Evolutionary conservation across 2,113 vertebrate genomes (phyloP).

Genomic region (Toxostoma redivivum): DNA sequence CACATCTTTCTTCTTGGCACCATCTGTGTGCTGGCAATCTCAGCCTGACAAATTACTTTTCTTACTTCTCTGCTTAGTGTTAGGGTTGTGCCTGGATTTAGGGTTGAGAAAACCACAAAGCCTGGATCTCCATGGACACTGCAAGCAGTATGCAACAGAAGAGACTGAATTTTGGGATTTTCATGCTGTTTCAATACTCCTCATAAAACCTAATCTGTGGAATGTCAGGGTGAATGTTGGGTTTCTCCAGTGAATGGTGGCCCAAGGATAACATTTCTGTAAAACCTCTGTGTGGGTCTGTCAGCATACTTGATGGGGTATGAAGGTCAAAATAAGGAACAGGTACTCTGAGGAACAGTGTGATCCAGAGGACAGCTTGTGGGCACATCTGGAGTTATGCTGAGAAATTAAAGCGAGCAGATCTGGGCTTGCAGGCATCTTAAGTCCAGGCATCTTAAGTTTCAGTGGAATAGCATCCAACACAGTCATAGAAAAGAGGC

Average conservation of each 20-base stretch:
- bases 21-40: background rate
- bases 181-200: background rate
- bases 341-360: background rate
- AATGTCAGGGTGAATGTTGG: accelerated
- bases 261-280: background rate
- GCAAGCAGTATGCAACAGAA: background rate
- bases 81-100: background rate
- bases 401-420: background rate
- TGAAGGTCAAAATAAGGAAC: background rate
- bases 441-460: background rate
- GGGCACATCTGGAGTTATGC: background rate
- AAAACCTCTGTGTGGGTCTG: background rate
- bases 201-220: background rate
- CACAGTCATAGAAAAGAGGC: background rate
- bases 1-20: background rate
- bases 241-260: background rate
- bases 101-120: background rate
- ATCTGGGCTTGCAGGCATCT: background rate
- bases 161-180: background rate
- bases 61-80: background rate
- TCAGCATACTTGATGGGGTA: background rate
- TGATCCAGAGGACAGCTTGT: background rate
- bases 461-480: background rate
- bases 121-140: background rate
- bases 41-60: background rate